phyloP scores from a whole-genome alignment of 2,113 vertebrate genomes.

The Epinephelus cyanopodus region DNA sequence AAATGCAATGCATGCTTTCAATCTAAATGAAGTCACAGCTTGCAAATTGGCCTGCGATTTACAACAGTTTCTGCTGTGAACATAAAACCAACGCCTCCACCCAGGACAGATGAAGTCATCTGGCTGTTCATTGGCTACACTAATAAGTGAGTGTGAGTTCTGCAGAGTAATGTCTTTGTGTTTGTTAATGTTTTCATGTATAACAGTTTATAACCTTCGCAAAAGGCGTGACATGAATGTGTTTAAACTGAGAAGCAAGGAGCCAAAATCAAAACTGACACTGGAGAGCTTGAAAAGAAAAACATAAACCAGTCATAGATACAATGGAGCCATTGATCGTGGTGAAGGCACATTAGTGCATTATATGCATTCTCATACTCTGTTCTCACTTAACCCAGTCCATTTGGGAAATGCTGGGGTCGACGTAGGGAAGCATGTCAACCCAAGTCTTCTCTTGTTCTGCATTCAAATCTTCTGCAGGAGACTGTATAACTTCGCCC shows the following conservation, averaged over 20 bases:
- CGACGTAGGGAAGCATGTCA: neutral
- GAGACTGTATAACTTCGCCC: neutral
- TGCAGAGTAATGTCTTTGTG: constrained; percentile 13
- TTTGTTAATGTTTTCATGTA: constrained; percentile 7
- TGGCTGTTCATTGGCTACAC: constrained; percentile 29
- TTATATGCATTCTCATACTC: neutral
- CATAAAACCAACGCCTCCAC: constrained; percentile 36
- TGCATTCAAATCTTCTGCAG: neutral
- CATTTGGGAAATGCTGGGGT: neutral
- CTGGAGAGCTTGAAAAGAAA: neutral
- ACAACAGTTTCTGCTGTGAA: neutral
- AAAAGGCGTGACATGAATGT: neutral
- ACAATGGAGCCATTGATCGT: neutral
- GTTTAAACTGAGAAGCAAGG: neutral
- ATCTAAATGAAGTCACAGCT: neutral
- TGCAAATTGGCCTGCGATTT: neutral
- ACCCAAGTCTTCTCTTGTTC: neutral
- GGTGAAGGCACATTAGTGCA: neutral
- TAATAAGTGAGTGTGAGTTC: neutral
- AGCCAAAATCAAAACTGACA: neutral
- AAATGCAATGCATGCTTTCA: too few relatives aligned
- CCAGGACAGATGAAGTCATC: constrained; percentile 47
- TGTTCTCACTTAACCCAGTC: neutral
- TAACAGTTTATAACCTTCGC: neutral
- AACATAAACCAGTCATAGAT: neutral